Evolutionary conservation across 2,888 invertebrate genomes (phyloP).

Genomic region (Chironomus riparius): DNA sequence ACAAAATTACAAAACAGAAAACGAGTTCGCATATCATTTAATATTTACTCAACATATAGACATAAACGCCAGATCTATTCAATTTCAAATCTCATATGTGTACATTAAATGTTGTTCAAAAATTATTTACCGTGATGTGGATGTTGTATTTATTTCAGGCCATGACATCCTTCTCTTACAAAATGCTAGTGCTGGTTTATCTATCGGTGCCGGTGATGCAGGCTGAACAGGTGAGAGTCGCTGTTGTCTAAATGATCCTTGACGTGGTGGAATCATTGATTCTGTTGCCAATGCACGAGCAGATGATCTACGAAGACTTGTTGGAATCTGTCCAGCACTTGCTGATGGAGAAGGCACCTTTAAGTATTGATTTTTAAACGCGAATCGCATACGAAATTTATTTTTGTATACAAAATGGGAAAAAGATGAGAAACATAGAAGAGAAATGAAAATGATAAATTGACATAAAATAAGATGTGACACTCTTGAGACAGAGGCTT

Average conservation of each 20-base stretch:
- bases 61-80: no score
- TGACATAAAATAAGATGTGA: neutral
- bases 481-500: neutral
- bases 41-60: no score
- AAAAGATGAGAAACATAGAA: neutral
- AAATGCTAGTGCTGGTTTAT: conserved; percentile 62
- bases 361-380: neutral
- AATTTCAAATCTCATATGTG: no score
- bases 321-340: conserved; percentile 46
- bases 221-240: conserved; percentile 45
- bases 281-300: conserved; percentile 43
- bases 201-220: conserved; percentile 44
- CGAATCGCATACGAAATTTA: neutral
- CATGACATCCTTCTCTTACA: conserved; percentile 70
- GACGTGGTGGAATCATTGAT: conserved; percentile 46
- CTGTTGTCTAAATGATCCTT: conserved; percentile 47
- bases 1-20: no score
- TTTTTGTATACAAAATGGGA: neutral
- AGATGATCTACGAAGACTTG: conserved; percentile 49
- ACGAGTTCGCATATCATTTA: no score
- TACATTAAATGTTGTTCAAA: no score
- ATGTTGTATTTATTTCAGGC: conserved; percentile 78
- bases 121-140: conserved; percentile 63
- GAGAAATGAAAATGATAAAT: neutral
- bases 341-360: conserved; percentile 47